Conservation (phyloP, 2,888 invertebrate species). For the Gortyna flavago region DNA sequence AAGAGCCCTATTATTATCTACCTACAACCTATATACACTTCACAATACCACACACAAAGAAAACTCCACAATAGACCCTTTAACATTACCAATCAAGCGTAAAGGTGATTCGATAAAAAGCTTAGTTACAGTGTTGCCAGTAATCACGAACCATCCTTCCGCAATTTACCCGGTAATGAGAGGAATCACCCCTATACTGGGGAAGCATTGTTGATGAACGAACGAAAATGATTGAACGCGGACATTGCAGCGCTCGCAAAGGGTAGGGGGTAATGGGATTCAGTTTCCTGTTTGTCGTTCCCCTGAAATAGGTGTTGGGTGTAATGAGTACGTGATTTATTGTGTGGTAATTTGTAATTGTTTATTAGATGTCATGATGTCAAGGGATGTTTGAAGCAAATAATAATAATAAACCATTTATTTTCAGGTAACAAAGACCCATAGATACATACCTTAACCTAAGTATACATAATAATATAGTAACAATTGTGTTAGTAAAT, state of each 20-base stretch:
- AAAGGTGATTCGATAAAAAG: constrained; percentile 65
- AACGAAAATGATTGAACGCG: constrained; percentile 62
- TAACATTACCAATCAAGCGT: constrained; percentile 20
- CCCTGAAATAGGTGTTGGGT: constrained; percentile 19
- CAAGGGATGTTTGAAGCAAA: background rate
- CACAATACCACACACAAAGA: constrained; percentile 35
- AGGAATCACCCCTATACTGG: constrained; percentile 58
- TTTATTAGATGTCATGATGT: background rate
- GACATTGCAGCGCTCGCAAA: constrained; percentile 47
- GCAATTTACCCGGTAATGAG: constrained; percentile 68
- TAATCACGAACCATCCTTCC: constrained; percentile 61
- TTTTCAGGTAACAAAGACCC: too few species aligned
- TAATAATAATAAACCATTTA: too few species aligned
- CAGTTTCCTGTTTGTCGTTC: constrained; percentile 47
- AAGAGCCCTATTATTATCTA: constrained; percentile 11
- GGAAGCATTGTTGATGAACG: constrained; percentile 57
- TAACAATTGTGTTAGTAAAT: too few species aligned
- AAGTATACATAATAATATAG: too few species aligned
- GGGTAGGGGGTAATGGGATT: constrained; percentile 27
- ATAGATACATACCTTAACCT: too few species aligned
- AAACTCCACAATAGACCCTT: constrained; percentile 23
- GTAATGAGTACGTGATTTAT: constrained; percentile 36
- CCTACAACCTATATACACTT: constrained; percentile 10
- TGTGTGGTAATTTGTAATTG: constrained; percentile 33
- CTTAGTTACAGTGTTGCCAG: constrained; percentile 66